Base-by-base conservation (phyloP, 2,888 invertebrate genomes). In the Nymphalis polychloros region DNA sequence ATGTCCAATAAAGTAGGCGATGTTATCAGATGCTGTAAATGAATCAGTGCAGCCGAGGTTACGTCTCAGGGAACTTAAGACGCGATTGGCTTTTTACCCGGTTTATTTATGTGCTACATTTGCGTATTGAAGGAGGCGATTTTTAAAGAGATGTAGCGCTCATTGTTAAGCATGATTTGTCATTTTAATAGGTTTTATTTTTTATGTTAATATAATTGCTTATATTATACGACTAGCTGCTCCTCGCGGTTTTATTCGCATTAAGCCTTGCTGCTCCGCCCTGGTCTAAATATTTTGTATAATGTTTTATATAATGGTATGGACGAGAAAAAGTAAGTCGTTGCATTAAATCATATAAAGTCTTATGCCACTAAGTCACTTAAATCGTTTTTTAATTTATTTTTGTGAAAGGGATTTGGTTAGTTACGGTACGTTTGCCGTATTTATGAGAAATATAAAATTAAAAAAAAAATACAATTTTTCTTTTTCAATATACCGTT, bases 1-100 rank as follows among this genome's bases (percentile, higher is more conserved):
- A 90, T 90, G 89, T 89, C 84, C 88, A 88, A 92, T 92, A 92
- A 91, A 92, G 86, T 84, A 90, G 82, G 75, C 76, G 89, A 89
- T 87, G 78, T 77, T 89, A 91, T 92, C 91, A 81, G 82, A 84
- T 81, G 79, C 84, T 84, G 87, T 86, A 88, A 90, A 89, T 91
- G 90, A 88, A 89, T 91, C 92, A 88, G 88, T 85, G 82, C 81
- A 71, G 72, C 75, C 65, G 70, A 69, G 69, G 72, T 74, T 74
- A 76, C 68, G 63, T 74, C 74, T 72, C 72, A 71, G 70, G 78
- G 72, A 79, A 81, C 79, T 72, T 72, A 73, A 79, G 73, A 75
- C 76, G 74, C 68, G 72, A 71, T 67, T 76, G 63, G 73, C 19
- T 59, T 59, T 31, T 57, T 57, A 57, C 48, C 47, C 71, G 68